Base-by-base conservation (phyloP, 2,113 vertebrate genomes). In the Notothenia rossii region DNA sequence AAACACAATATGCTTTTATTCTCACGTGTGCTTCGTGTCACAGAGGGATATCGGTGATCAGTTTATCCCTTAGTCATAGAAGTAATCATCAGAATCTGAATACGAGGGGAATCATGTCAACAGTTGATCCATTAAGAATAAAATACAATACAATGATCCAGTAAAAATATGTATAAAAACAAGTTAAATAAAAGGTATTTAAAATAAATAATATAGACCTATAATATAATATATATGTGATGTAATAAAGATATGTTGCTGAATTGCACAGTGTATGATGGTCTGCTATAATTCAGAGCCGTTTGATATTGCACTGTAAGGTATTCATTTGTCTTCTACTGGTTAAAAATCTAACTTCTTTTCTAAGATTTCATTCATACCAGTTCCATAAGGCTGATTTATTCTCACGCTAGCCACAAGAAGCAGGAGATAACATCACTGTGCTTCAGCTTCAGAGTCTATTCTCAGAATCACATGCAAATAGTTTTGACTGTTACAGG, bases 401-500 rank as follows among this genome's bases (percentile, higher is more conserved):
- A 54, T 54, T 50, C 9, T 43, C 9, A 2, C 36, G 43, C 53
- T 5, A 46, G 36, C 36, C 36, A 40, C 36, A 6, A 20, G 43
- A 22, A 59, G 53, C 49, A n/a, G 7, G n/a, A 22, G 33, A 18
- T 53, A 63, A 18, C 5, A 8, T 33, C 48, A 40, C 18, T 48
- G 7, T 50, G 18, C 14, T 9, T 62, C 12, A 53, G 58, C 58
- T 63, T 3, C 6, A 0, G 3, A 13, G 33, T 17, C 18, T 36
- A 10, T 14, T 33, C 36, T 64, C 65, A 2, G 4, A 25, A 17
- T 77, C 45, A 45, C 1, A 50, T 65, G 40, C 3, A 40, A 40
- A 9, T 59, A 45, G 65, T 59, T 69, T 65, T 46, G 40, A 68
- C 46, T 65, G 25, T 62, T 75, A 53, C 46, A 68, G 61, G 64